Evolutionary conservation across 2,113 vertebrate genomes (phyloP).

Genomic region (Physeter macrocephalus): DNA sequence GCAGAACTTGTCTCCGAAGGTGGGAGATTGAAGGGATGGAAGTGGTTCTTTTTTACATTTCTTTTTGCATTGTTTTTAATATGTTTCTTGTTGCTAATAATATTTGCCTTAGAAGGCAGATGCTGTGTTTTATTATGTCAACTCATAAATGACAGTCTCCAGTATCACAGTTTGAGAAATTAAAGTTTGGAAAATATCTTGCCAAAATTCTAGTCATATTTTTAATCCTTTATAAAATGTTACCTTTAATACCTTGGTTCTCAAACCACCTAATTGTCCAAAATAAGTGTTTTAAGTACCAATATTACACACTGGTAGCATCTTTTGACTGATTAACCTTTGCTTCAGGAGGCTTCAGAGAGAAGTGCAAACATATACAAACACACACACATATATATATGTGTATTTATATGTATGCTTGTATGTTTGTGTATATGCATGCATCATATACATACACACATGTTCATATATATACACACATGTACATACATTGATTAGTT

Average conservation of each 20-base stretch:
- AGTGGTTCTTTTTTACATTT: neutral
- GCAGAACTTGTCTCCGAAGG: neutral
- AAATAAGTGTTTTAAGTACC: neutral
- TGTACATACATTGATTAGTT: neutral
- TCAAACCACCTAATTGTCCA: neutral
- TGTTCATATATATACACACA: neutral
- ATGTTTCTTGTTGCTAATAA: neutral
- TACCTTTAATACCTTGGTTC: neutral
- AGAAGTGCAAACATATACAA: neutral
- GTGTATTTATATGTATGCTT: neutral
- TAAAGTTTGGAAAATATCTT: slow-evolving; percentile 12
- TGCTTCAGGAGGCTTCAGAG: neutral
- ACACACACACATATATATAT: neutral
- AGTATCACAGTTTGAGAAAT: neutral
- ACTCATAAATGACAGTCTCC: neutral
- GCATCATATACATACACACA: neutral
- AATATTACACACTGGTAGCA: neutral
- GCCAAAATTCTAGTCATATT: neutral
- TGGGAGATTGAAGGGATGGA: neutral
- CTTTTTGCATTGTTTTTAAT: neutral
- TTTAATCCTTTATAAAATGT: neutral
- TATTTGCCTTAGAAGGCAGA: neutral
- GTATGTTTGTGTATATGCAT: neutral
- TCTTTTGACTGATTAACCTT: neutral
- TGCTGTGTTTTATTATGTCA: neutral